Conservation (phyloP, 2,888 invertebrate species). For the Cephonodes hylas region DNA sequence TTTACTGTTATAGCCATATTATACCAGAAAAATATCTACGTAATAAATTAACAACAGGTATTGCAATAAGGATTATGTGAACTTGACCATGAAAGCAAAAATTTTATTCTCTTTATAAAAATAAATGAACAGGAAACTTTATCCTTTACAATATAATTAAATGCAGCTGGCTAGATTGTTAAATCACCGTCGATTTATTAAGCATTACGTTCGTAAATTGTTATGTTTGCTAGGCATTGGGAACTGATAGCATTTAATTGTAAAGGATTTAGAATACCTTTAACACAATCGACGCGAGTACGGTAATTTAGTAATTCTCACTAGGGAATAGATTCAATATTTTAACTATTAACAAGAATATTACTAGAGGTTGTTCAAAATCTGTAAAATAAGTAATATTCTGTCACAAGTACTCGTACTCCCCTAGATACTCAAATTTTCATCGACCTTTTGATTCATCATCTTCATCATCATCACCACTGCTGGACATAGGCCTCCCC, state of each 20-base stretch:
- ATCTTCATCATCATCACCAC: no score
- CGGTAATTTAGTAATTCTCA: not conserved
- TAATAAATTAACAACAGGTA: not conserved
- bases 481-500: no score
- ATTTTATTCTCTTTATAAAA: not conserved
- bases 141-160: not conserved
- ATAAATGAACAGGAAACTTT: not conserved
- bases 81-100: not conserved
- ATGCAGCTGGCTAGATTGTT: not conserved
- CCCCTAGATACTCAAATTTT: no score
- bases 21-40: not conserved
- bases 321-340: no score
- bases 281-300: not conserved
- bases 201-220: not conserved
- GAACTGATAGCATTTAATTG: not conserved
- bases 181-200: not conserved
- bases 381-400: no score
- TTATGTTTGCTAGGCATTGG: not conserved
- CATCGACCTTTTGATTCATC: no score
- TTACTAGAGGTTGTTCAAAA: no score
- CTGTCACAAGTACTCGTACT: no score
- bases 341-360: no score
- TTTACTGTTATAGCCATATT: no score
- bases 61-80: not conserved
- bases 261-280: not conserved